A percentile compares a stretch with the other conserved stretches of the same genome.
These are phyloP conservation scores for Cygnus atratus DNA, from an alignment of 2,113 vertebrate species.

Conservation along the genomic window DNA sequence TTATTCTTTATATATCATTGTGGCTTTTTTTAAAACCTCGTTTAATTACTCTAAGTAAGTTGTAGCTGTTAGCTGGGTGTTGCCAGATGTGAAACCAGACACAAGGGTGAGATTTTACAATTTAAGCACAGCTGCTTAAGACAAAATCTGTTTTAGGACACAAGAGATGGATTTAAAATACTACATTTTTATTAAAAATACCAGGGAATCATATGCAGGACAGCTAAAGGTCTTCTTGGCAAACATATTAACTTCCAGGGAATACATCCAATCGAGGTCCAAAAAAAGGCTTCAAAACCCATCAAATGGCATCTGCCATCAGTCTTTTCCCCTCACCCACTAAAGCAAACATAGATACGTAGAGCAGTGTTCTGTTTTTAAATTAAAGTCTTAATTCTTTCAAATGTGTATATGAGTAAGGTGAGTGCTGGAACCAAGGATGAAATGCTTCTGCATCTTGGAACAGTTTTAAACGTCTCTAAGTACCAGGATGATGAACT, in stretches of 20 bases:
- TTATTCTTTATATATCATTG: conserved; percentile 56
- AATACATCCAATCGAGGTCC: conserved; percentile 21
- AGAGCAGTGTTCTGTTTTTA: conserved; percentile 46
- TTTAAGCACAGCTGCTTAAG: conserved; percentile 74
- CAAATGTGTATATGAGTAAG: background rate
- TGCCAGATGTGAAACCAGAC: conserved; percentile 83
- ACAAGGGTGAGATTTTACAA: conserved; percentile 81
- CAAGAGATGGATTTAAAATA: conserved; percentile 69
- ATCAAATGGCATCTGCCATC: background rate
- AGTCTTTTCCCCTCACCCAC: background rate
- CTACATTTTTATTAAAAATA: conserved; percentile 71
- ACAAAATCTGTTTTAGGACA: conserved; percentile 73
- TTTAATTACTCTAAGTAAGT: conserved; percentile 76
- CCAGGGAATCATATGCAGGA: conserved; percentile 35
- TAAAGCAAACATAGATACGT: conserved; percentile 4
- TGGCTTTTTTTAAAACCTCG: conserved; percentile 40
- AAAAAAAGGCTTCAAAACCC: background rate
- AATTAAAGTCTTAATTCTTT: conserved; percentile 29
- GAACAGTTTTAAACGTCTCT: background rate
- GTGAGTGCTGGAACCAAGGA: background rate
- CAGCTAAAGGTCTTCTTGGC: conserved; percentile 58
- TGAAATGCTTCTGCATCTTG: background rate
- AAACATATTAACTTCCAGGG: conserved; percentile 40
- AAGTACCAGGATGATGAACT: background rate
- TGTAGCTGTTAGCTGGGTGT: conserved; percentile 75